Conservation (phyloP, 2,888 invertebrate species). For the Eupithecia vulgata region DNA sequence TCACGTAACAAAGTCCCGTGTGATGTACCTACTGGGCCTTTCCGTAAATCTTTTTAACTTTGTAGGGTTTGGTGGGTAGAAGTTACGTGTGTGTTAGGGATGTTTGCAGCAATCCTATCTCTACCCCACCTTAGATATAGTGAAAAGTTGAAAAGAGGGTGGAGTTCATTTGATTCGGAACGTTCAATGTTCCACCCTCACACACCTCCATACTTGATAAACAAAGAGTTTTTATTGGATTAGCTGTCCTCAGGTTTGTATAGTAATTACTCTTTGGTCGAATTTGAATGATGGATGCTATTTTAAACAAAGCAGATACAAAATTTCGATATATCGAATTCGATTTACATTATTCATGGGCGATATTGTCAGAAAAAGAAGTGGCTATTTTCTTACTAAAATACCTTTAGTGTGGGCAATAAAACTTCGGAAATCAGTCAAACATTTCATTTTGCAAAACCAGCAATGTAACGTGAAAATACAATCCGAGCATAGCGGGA, state of each 20-base stretch:
- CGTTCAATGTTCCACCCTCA: no score
- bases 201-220: no score
- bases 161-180: neutral
- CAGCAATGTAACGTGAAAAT: no score
- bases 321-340: neutral
- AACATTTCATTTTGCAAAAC: no score
- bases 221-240: no score
- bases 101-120: neutral
- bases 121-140: neutral
- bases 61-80: neutral
- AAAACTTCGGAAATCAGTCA: no score
- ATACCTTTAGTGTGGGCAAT: no score
- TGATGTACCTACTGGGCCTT: constrained; percentile 21
- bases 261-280: neutral
- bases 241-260: no score
- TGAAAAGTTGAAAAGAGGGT: neutral
- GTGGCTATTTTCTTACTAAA: no score
- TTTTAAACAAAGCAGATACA: neutral
- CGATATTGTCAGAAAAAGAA: no score
- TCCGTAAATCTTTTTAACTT: constrained; percentile 30
- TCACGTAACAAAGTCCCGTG: constrained; percentile 38
- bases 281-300: neutral
- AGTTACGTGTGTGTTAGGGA: neutral
- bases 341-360: neutral
- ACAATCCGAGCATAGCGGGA: no score